Base-by-base conservation (phyloP, 2,888 invertebrate genomes). In the Scelioninae gen. 2 region DNA sequence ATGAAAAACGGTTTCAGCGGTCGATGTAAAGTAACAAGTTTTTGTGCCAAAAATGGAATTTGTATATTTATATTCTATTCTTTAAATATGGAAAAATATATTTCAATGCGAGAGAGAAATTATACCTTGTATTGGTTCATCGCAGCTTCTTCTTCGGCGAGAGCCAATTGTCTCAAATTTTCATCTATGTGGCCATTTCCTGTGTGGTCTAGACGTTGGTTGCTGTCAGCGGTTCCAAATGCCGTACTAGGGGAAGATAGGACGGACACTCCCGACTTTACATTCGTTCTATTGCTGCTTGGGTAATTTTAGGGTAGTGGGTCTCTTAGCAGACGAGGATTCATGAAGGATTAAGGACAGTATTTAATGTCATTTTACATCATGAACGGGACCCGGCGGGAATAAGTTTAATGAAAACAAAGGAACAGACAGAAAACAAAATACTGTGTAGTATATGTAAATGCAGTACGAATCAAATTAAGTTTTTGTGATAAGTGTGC, bases 61-160 rank as follows among this genome's bases (percentile, higher is more conserved):
- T 25, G 3, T 25, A 6, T 6, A 25, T 4, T 25, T 25, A 25
- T 4, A 25, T 4, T 6, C 25, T 4, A 25, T 25, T 25, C 3
- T 4, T 6, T 25, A 25, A 25, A 4, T 25, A n/a, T n/a, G n/a
- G n/a, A n/a, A n/a, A n/a, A 4, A 48, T 15, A 48, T 13, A 10
- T 48, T 48, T 25, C 6, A 3, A 25, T 4, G 25, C 25, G n/a
- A n/a, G n/a, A n/a, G n/a, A 25, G 25, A 31, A 31, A 6, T 4
- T 10, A 31, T 61, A 96, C 97, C 92, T 97, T 97, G 86, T 96
- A 95, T 87, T 96, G 95, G 87, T 95, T 96, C 91, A 98, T 93
- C 63, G 95, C 95, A 19, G 96, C 96, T 86, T 97, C 97, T 86
- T 99, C 98, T 84, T 98, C 97, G 22, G 97, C 97, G 71, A 99